Base-by-base conservation (phyloP, 2,888 invertebrate species). In the Myopa tessellatipennis region DNA sequence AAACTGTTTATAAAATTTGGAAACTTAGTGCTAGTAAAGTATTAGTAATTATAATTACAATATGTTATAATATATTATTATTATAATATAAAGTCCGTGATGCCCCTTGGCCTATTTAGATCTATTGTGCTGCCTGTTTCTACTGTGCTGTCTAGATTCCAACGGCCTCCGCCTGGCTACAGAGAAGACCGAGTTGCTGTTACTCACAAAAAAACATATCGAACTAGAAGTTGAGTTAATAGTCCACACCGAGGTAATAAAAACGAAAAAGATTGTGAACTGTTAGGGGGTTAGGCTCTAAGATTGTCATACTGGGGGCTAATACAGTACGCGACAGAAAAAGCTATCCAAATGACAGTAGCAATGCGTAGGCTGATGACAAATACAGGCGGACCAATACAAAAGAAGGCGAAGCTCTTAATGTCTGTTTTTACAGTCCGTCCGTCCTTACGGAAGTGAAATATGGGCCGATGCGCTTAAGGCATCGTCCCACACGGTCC, bases 401-500 rank as follows among this genome's bases (percentile, higher is more conserved):
- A 52, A 36, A 36, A 36, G 58, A 55, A 55, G 26, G n/a, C 8
- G 34, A 67, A 75, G n/a, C 16, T 74, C 65, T 76, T 65, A 3
- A 38, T 65, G 65, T 36, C 65, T 6, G 26, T 16, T 12, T 12
- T 4, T 36, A 16, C 36, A 10, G 65, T 36, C 65, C 38, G 36
- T 14, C 34, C 34, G 38, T 4, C 65, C 38, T 34, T 65, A 65
- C 38, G 65, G 38, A 36, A 38, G 65, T 12, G 65, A 65, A 38
- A 65, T 65, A 65, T 65, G 71, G 58, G 36, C 73, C 12, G 45
- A 45, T n/a, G 40, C 60, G 16, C 73, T 55, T 14, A 73, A 40
- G 60, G 34, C 8, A 36, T 69, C 70, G 7, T 70, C 70, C 36
- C 63, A 70, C 69, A 76, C 70, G n/a, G 69, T 76, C 14, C 69